Base-by-base conservation (phyloP, 2,888 invertebrate species). In the Parnassius orleans region DNA sequence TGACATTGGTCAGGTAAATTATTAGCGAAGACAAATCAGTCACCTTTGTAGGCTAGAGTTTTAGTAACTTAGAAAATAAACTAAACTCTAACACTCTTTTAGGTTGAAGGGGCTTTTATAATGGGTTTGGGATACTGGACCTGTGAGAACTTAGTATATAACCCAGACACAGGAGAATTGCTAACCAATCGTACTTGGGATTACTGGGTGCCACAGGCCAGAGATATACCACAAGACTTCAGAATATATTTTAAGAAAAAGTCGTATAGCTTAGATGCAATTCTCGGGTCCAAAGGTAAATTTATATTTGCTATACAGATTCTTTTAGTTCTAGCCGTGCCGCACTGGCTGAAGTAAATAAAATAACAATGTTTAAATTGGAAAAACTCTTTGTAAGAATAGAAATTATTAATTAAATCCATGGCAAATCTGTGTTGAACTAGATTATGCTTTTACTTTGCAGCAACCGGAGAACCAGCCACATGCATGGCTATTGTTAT, bases 121-220 rank as follows among this genome's bases (percentile, higher is more conserved):
- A 95, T 95, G 95, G 95, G 91, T 58, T 79, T 87, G 3, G 97
- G 97, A 1, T 95, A 94, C 71, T 95, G 94, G 93, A 94, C 95
- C 0, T 89, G 87, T 0, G 96, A 97, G 75, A 92, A 95, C 61
- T 77, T 96, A 54, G 85, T 93, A 0, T 94, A 93, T 58, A 93
- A 94, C 68, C 83, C 88, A 3, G 74, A 85, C 10, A 93, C 94
- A 0, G 96, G 96, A 0, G 90, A 93, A 68, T 77, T 95, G 1
- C 84, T 95, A 9, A 95, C 96, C 0, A 93, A 94, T 70, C 92
- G 95, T 63, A 95, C 96, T 10, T 97, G 96, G 96, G 94, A 93
- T 65, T 96, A 96, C 72, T 94, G 94, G 73, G 92, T 94, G 0
- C 95, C 95, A 0, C 94, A 94, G 33, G 93, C 93, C 0, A 94